Evolutionary conservation across 2,797 vertebrate genomes (phyloP).

Genomic region (Pseudotriccus pelzelni): DNA sequence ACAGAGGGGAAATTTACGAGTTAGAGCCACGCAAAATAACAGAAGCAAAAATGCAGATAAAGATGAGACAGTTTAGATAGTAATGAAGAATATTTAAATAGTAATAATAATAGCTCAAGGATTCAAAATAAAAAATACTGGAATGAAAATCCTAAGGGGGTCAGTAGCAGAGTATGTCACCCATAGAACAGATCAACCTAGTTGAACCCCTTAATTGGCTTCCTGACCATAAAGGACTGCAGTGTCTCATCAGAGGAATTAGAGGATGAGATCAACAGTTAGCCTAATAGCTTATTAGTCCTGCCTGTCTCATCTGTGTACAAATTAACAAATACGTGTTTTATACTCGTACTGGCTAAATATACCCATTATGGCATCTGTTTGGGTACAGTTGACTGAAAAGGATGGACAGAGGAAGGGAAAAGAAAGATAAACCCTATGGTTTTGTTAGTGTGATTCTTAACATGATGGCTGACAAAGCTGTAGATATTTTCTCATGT

Average conservation of each 20-base stretch:
- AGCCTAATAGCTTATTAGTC: neutral
- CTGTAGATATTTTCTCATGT: neutral
- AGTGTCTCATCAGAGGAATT: rapidly evolving
- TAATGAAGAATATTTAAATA: neutral
- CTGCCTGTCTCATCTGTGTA: neutral
- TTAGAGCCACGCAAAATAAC: neutral
- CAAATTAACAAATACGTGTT: neutral
- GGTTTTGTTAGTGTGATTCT: neutral
- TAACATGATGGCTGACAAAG: neutral
- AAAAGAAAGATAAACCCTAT: neutral
- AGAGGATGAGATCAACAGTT: neutral
- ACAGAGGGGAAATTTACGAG: neutral
- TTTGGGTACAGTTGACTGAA: neutral
- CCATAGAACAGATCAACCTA: neutral
- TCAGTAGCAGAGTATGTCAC: neutral
- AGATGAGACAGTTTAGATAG: neutral
- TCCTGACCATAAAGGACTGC: neutral
- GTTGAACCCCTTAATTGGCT: neutral
- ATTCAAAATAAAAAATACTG: neutral
- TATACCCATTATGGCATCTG: neutral
- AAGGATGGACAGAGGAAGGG: neutral
- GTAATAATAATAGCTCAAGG: neutral
- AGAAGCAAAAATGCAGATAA: neutral
- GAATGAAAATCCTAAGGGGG: neutral
- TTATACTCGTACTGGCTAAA: neutral